Percentiles rank a stretch among this genome's conserved stretches.
Evolutionary conservation across 2,888 invertebrate species (phyloP).

Genomic region (Petrophora chlorosata): DNA sequence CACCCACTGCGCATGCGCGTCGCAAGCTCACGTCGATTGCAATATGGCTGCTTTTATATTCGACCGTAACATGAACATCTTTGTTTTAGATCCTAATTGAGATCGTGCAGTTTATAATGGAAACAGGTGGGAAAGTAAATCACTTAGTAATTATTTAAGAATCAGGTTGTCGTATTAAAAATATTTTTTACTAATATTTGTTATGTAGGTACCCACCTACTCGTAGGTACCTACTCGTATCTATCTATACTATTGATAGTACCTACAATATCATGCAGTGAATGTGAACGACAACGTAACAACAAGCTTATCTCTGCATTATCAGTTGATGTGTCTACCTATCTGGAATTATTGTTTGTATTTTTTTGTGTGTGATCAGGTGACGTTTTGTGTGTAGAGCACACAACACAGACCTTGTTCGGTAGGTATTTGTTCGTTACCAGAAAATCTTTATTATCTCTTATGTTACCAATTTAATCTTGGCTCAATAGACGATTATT

Average conservation of each 20-base stretch:
- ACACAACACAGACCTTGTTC: constrained; percentile 23
- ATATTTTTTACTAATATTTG: no score
- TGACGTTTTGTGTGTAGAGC: constrained; percentile 24
- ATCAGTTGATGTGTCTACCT: constrained; percentile 13
- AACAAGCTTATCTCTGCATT: constrained; percentile 13
- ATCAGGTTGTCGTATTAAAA: no score
- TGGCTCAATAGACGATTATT: background rate
- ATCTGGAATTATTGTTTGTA: constrained; percentile 18
- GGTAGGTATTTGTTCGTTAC: constrained; percentile 11
- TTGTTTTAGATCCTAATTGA: constrained; percentile 27
- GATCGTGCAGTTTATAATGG: constrained; percentile 5
- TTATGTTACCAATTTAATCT: background rate
- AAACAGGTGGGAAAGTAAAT: constrained; percentile 1
- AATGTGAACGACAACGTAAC: constrained; percentile 1
- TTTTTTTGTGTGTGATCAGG: constrained; percentile 26
- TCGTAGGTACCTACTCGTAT: no score
- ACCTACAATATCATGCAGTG: constrained; percentile 9
- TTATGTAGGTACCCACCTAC: no score
- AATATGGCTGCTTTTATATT: constrained; percentile 61
- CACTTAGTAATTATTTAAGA: no score
- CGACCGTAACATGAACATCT: constrained; percentile 40
- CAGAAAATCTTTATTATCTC: constrained; percentile 19
- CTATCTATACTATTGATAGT: no score
- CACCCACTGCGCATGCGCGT: constrained; percentile 42
- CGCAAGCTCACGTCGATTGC: constrained; percentile 50